These are phyloP conservation scores for Pseudochirops corinnae DNA, from an alignment of 2,797 vertebrate species.

Conservation along the genomic window DNA sequence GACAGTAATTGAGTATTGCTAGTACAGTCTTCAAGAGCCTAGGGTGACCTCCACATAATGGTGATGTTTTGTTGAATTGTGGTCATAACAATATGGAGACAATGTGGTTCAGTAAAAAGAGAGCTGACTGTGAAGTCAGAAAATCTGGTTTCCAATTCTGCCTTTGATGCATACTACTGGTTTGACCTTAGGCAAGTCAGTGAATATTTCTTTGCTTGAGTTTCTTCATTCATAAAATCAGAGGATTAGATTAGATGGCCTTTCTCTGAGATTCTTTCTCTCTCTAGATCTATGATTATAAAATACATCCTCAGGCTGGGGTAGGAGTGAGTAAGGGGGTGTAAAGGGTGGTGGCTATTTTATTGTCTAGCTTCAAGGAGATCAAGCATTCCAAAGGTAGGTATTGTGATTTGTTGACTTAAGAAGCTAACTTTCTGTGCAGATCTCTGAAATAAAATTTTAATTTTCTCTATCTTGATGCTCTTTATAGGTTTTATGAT, in stretches of 20 bases:
- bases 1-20: neutral
- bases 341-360: neutral
- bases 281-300: neutral
- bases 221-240: neutral
- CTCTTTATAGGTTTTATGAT: slow-evolving; percentile 85
- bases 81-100: neutral
- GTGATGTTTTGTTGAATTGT: neutral
- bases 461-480: slow-evolving; percentile 61
- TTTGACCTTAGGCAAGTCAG: neutral
- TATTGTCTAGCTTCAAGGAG: neutral
- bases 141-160: neutral
- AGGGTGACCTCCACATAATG: neutral
- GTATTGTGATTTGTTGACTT: neutral
- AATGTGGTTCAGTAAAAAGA: neutral
- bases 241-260: neutral
- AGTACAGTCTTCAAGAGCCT: too few species aligned
- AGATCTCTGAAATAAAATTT: neutral
- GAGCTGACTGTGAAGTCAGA: neutral
- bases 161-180: neutral
- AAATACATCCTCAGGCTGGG: neutral
- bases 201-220: neutral
- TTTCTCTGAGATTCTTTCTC: neutral
- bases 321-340: too few species aligned
- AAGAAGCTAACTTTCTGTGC: neutral
- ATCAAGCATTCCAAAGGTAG: neutral